Evolutionary conservation across 2,113 vertebrate species (phyloP).

Genomic region (Austrofundulus limnaeus): DNA sequence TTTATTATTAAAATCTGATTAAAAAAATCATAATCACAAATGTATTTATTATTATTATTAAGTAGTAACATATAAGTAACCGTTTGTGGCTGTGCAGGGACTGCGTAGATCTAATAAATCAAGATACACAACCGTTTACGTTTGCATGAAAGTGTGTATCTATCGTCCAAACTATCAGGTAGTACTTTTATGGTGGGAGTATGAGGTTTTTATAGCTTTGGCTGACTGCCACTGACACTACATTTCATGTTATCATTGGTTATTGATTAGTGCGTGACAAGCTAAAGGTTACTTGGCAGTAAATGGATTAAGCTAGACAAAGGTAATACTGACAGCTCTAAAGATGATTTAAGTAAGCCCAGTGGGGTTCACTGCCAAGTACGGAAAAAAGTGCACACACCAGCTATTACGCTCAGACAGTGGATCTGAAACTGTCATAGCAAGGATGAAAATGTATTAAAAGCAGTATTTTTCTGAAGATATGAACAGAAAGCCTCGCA

Average conservation of each 20-base stretch:
- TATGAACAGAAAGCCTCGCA: no score
- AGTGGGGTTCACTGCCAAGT: background rate
- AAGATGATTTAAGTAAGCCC: background rate
- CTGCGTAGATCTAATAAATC: constrained; percentile 9
- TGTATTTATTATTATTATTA: no score
- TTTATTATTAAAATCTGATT: constrained; percentile 10
- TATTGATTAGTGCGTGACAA: constrained; percentile 37
- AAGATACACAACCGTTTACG: constrained; percentile 25
- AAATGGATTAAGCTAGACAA: constrained; percentile 29
- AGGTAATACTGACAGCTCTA: constrained; percentile 5
- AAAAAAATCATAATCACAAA: constrained; percentile 14
- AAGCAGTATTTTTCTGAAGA: no score
- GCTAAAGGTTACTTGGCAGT: constrained; percentile 31
- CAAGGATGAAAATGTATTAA: background rate
- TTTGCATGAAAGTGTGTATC: constrained; percentile 5
- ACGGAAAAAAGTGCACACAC: background rate
- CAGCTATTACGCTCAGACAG: background rate
- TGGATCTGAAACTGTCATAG: background rate
- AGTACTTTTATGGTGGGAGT: constrained; percentile 9
- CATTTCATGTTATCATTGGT: constrained; percentile 33
- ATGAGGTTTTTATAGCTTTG: constrained; percentile 29
- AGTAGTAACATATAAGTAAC: constrained; percentile 7
- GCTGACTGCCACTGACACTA: constrained; percentile 23
- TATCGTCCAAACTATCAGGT: constrained; percentile 13
- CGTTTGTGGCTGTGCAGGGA: background rate